Base-by-base conservation (phyloP, 2,113 vertebrate genomes). In the Scortum barcoo region DNA sequence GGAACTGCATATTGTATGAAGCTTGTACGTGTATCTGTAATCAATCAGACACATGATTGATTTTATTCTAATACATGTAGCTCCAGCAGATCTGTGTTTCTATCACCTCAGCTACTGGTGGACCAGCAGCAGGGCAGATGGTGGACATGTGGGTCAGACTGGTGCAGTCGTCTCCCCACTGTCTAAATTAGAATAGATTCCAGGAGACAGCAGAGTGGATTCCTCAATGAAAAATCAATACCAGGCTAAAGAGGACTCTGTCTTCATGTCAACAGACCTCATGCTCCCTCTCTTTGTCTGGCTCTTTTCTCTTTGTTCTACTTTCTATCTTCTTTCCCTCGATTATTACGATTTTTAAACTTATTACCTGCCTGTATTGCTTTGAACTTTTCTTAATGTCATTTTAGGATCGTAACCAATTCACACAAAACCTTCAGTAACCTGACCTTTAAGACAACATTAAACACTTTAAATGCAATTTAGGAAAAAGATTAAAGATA, bases 121-220 rank as follows among this genome's bases (percentile, higher is more conserved):
- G 36, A 54, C 51, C 61, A 66, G 16, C 7, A 56, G 26, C 51
- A 36, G 78, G 11, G 30, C 36, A 66, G 81, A 63, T 54, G 74
- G 38, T 70, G 48, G 56, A 57, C 61, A 53, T 4, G 33, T 51
- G n/a, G 67, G 42, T 62, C 69, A 24, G 26, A 28, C 22, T 53
- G 56, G 44, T 77, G 67, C 44, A 26, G 14, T 40, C 5, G 16
- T 84, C 60, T 67, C n/a, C 28, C 65, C 48, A 14, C 13, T 68
- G 72, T 75, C 42, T 44, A 22, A 53, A 84, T 87, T 82, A 79
- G 61, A 68, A 86, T 76, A 72, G 84, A 89, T 76, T 75, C 46
- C 57, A 80, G 72, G 56, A 85, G 65, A 67, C 73, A 38, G 6
- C 13, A 58, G 44, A 69, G 44, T 72, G 63, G 48, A 68, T 44